These are phyloP conservation scores for Isaurus tuberculatus DNA, from an alignment of 92 coral and sea anemone genomes.

Conservation along the genomic window DNA sequence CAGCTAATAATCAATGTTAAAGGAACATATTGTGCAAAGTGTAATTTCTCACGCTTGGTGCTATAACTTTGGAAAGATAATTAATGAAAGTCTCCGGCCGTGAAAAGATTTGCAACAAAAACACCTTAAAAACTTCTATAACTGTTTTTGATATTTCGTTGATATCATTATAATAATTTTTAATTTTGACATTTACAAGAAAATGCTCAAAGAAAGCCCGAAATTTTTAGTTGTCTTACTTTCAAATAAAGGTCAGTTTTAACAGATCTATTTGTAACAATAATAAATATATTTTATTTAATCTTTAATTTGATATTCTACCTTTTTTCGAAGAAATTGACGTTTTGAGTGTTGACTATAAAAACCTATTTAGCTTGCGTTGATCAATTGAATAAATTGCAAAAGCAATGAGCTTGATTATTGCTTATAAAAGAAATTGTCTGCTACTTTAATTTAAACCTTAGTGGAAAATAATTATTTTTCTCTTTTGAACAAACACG, in stretches of 20 bases:
- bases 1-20: not conserved
- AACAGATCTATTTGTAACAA: not conserved
- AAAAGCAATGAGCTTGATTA: slow-evolving; percentile 38
- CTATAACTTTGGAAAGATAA: slow-evolving; percentile 6
- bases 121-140: not conserved
- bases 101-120: not conserved
- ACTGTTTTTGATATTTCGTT: not conserved
- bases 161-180: not conserved
- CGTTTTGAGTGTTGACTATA: not conserved
- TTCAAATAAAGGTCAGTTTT: not conserved
- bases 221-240: not conserved
- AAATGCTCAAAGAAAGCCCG: not conserved
- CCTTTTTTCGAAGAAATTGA: not conserved
- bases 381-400: slow-evolving; percentile 38
- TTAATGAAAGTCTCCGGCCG: not conserved
- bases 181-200: not conserved
- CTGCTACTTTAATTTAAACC: slow-evolving; percentile 12
- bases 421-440: slow-evolving; percentile 5
- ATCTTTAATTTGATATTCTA: not conserved
- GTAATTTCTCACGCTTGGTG: slow-evolving; percentile 16
- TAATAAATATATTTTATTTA: not conserved
- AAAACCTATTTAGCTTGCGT: not conserved
- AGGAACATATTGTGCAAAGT: not conserved
- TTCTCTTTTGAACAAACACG: slow-evolving; percentile 22
- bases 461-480: slow-evolving; percentile 35